Base-by-base conservation (phyloP, 2,888 invertebrate genomes). In the Caenorhabditis macrosperma region DNA sequence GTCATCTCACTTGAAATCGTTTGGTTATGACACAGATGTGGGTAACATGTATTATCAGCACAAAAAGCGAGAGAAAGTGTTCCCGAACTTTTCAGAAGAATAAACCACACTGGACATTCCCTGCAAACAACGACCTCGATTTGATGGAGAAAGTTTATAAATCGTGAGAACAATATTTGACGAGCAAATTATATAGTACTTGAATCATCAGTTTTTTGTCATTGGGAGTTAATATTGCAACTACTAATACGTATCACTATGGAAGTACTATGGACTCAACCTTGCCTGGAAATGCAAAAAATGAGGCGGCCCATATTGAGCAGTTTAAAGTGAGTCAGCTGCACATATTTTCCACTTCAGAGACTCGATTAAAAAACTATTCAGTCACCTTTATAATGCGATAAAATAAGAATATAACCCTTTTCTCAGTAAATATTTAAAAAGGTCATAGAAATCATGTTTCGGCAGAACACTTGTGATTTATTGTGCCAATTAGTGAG, bases 171-270 rank as follows among this genome's bases (percentile, higher is more conserved):
- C 33, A 0, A 17, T 28, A 17, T 60, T 48, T 35, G n/a, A n/a
- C n/a, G n/a, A n/a, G n/a, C n/a, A n/a, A n/a, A n/a, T n/a, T n/a
- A n/a, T n/a, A n/a, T n/a, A n/a, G n/a, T n/a, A 44, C 7, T 20
- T 63, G 20, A 48, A 33, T 1, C 20, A 22, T 28, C 35, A 79
- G 79, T 2, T 74, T 55, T 46, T 20, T 63, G 24, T 41, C 61
- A 7, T 9, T 61, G 2, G 50, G 52, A 5, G 52, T 63, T 3
- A 66, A 76, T 10, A 12, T 33, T 6, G 57, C 76, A 0, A 80
- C 80, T 7, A 80, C 76, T 4, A 80, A 80, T 20, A 80, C 80
- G 1, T 80, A 80, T 63, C 80, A 80, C 24, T 71, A 35, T 76
- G 80, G 76, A 2, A 80, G 71, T 15, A 61, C 66, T 5, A 24